Conservation (phyloP, 2,888 invertebrate genomes). For the Ochropleura leucogaster region DNA sequence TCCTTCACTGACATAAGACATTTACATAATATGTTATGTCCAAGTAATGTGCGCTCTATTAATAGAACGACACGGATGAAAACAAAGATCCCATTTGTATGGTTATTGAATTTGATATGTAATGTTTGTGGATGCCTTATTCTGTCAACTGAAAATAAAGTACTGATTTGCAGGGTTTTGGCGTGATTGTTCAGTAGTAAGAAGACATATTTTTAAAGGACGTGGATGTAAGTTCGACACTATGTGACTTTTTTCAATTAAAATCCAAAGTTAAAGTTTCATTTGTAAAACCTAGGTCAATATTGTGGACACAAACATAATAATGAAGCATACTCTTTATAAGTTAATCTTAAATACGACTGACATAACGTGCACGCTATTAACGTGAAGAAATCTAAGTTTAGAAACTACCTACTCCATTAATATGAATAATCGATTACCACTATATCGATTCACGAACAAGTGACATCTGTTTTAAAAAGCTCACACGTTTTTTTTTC, state of each 20-base stretch:
- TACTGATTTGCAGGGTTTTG: neutral
- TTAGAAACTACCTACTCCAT: too few species aligned
- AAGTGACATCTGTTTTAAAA: too few species aligned
- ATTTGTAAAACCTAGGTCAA: neutral
- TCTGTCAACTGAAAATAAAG: neutral
- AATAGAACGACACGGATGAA: conserved; percentile 20
- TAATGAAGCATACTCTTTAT: neutral
- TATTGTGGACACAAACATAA: neutral
- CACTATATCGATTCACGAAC: too few species aligned
- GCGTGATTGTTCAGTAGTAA: neutral
- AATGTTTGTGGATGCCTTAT: conserved; percentile 15
- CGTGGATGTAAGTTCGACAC: neutral
- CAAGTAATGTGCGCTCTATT: conserved; percentile 19
- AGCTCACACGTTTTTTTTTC: too few species aligned
- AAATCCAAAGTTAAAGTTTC: neutral
- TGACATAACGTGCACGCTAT: neutral
- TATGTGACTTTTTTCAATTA: neutral
- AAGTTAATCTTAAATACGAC: too few species aligned
- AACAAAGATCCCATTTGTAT: conserved; percentile 39
- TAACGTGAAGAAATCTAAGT: neutral
- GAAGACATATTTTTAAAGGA: neutral
- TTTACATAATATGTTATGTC: conserved; percentile 47
- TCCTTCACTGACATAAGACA: conserved; percentile 26
- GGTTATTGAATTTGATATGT: conserved; percentile 34
- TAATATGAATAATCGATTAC: too few species aligned